Evolutionary conservation across 2,113 vertebrate genomes (phyloP), one percentile per base, ranked within the genome.

Genomic region (Chionomys nivalis): DNA sequence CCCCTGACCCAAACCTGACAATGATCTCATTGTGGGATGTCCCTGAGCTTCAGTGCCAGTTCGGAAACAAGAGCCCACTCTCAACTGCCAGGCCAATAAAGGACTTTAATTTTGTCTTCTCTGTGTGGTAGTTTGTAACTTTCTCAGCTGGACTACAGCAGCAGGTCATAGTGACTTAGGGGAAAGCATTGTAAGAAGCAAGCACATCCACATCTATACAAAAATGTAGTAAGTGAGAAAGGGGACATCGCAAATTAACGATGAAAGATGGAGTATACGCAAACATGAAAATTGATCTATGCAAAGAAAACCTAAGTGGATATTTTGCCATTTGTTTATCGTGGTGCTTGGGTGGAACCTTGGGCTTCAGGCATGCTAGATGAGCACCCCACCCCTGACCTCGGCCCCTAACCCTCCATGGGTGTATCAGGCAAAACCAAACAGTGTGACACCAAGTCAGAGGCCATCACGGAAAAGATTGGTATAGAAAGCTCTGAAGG

Each of bases 381-480:
- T 5, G 36, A 89, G 75, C 3, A 0, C 33, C 49, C 44, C 39
- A 52, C 36, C 36, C 13, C 55, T 66, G 44, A 65, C 12, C 78
- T 31, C 19, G 3, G 26, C 11, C 3, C 52, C 65, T 26, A 65
- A 68, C 31, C 61, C 28, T 73, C 49, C 33, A 36, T 0, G 31
- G 31, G 8, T 26, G 2, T 47, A 72, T 87, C 94, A 61, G 68
- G 3, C 90, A 87, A 83, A 87, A 36, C 6, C 31, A 11, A 88
- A 24, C 65, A 11, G 12, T 61, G 42, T 95, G 66, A 11, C 65
- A 36, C 33, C 87, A 96, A 93, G 87, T 95, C 31, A 95, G 87
- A 83, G 31, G 79, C 78, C 42, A 95, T 39, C 61, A 82, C 89
- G 65, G 68, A 39, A 82, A 92, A 93, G 5, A 31, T 21, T 79